Conservation (phyloP, 2,888 invertebrate genomes). For the Drosophila neonasuta region DNA sequence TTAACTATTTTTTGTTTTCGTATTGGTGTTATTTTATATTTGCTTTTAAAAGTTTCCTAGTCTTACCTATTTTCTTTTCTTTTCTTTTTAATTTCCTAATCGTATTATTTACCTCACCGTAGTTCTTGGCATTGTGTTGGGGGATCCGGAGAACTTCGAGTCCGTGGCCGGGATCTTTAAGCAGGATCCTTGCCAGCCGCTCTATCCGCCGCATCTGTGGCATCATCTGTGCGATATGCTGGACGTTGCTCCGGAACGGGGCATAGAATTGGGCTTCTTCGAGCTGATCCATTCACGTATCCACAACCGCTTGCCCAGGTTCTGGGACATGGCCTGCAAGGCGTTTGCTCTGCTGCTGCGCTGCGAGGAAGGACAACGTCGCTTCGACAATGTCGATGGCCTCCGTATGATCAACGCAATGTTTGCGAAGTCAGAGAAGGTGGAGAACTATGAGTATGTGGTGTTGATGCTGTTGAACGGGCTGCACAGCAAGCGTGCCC, state of each 20-base stretch:
- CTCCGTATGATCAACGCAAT: conserved; percentile 66
- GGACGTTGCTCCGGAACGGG: conserved; percentile 68
- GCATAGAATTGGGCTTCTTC: conserved; percentile 75
- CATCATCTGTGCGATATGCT: conserved; percentile 75
- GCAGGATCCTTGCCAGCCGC: conserved; percentile 53
- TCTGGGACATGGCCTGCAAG: conserved; percentile 73
- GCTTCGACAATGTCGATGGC: conserved; percentile 71
- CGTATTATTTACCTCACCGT: not conserved
- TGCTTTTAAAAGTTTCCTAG: no score
- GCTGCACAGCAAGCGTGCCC: conserved; percentile 66
- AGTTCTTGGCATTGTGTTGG: conserved; percentile 53
- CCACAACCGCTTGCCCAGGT: conserved; percentile 46
- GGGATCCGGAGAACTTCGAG: conserved; percentile 49
- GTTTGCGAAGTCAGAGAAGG: conserved; percentile 38
- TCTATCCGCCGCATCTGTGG: conserved; percentile 69
- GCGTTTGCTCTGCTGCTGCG: conserved; percentile 79
- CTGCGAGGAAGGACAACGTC: conserved; percentile 72
- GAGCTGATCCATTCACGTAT: conserved; percentile 72
- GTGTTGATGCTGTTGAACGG: conserved; percentile 72
- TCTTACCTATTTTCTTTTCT: not conserved
- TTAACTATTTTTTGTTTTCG: not conserved
- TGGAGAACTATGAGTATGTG: conserved; percentile 63
- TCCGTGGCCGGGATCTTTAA: conserved; percentile 55
- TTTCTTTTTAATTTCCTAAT: not conserved
- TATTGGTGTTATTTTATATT: not conserved